Percentiles rank a stretch among this genome's conserved stretches.
Evolutionary conservation across 2,888 invertebrate genomes (phyloP).

Genomic region (Chymomyza procnemis): DNA sequence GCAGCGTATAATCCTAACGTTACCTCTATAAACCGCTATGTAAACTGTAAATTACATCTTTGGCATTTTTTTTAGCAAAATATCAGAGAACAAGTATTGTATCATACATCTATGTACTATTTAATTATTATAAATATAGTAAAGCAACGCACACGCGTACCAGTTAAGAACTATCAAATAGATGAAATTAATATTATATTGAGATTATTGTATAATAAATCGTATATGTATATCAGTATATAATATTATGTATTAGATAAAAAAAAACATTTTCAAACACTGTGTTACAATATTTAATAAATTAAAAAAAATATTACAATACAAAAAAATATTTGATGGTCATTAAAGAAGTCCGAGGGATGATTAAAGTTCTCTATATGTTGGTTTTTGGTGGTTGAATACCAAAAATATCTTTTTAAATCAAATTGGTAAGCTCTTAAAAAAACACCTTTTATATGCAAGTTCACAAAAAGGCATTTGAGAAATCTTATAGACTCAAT

Average conservation of each 20-base stretch:
- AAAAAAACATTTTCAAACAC: slow-evolving; percentile 66
- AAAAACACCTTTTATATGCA: no score
- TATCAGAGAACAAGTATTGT: slow-evolving; percentile 31
- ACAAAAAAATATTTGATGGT: background rate
- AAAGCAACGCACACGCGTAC: slow-evolving; percentile 32
- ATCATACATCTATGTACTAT: slow-evolving; percentile 22
- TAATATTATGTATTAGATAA: slow-evolving; percentile 56
- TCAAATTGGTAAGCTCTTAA: no score
- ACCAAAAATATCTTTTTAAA: no score
- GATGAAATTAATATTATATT: slow-evolving; percentile 51
- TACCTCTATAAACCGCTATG: slow-evolving; percentile 2
- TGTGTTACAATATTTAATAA: slow-evolving; percentile 74
- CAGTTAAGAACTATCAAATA: slow-evolving; percentile 54
- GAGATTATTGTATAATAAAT: slow-evolving; percentile 59
- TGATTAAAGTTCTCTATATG: no score
- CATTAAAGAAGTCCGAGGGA: no score
- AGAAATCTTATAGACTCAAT: no score
- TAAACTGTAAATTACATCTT: slow-evolving; percentile 32
- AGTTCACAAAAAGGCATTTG: no score
- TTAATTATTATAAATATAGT: slow-evolving; percentile 22
- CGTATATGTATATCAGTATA: slow-evolving; percentile 42
- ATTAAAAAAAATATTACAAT: slow-evolving; percentile 46
- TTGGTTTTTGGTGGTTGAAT: no score
- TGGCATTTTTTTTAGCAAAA: slow-evolving; percentile 30
- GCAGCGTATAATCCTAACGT: slow-evolving; percentile 17